Evolutionary conservation across 1,140 invertebrate genomes (phyloP), one percentile per base, ranked within the genome.

Genomic region (Nasonia giraulti): DNA sequence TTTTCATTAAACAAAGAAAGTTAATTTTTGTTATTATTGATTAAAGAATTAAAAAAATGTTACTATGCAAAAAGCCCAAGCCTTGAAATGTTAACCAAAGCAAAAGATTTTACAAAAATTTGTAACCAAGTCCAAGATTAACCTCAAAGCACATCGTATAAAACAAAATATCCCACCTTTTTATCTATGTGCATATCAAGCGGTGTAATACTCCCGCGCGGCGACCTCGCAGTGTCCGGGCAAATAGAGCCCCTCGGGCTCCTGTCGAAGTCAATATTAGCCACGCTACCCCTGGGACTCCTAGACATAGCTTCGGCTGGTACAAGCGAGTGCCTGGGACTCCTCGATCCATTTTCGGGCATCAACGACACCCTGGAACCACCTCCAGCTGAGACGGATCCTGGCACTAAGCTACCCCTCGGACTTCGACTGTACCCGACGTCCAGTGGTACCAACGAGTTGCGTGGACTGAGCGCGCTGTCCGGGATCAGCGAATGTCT

Each of bases 211-310:
- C 94, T 95, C 85, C 95, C 95, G 77, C 95, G 91, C 0, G 95
- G 94, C 89, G 95, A 94, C 84, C 95, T 92, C 12, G 90, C 27
- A 0, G 90, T 89, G 1, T 83, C 73, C 3, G 55, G 62, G 71
- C 94, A 94, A 50, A 96, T 93, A 17, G 95, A 96, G 2, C 95
- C 95, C 62, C 95, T 91, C 12, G 95, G 95, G 90, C 94, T 95
- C 66, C 94, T 91, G 55, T 93, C 94, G 23, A 92, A 92, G 40
- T 94, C 93, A 37, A 93, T 90, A 47, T 92, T 92, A 2, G 90
- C 91, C 7, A 94, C 84, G 71, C 92, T 93, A 11, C 93, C 93
- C 5, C 94, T 89, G 0, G 94, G 94, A 87, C 93, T 94, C 20
- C 92, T 92, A 1, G 90, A 87, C 11, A 89, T 14, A 89, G 89